Evolutionary conservation across 2,113 vertebrate genomes (phyloP).

Genomic region (Prionailurus bengalensis): DNA sequence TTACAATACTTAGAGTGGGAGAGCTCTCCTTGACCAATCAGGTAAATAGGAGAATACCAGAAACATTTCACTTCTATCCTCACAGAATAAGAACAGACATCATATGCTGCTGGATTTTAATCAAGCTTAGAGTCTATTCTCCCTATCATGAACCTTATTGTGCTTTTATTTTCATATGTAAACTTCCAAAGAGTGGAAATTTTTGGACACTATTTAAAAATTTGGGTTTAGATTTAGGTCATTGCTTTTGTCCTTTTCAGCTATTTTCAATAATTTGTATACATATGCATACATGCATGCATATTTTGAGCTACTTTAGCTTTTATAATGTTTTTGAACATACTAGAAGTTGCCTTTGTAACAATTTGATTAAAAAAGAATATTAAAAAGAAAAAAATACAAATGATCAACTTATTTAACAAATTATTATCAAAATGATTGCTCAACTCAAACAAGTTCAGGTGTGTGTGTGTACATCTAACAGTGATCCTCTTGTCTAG

Average conservation of each 20-base stretch:
- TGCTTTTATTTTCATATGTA: background rate
- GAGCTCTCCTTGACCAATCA: background rate
- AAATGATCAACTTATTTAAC: background rate
- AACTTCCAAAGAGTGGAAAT: background rate
- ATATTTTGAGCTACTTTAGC: background rate
- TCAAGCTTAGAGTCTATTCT: background rate
- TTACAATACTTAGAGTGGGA: background rate
- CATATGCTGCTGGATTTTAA: background rate
- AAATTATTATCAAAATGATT: background rate
- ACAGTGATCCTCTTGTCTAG: background rate
- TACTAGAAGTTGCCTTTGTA: background rate
- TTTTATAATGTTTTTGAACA: constrained; percentile 5
- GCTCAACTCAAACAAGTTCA: background rate
- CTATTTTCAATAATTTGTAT: background rate
- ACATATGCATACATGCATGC: background rate
- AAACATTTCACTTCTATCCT: background rate
- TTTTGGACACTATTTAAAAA: background rate
- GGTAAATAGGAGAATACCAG: background rate
- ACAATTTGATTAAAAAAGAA: background rate
- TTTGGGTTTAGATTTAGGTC: background rate
- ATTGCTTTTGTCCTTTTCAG: background rate
- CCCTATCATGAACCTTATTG: background rate
- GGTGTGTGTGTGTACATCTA: background rate
- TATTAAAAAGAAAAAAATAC: background rate
- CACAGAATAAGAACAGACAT: background rate